phyloP scores from a whole-genome alignment of 1,140 invertebrate genomes.

The Vanessa tameamea region DNA sequence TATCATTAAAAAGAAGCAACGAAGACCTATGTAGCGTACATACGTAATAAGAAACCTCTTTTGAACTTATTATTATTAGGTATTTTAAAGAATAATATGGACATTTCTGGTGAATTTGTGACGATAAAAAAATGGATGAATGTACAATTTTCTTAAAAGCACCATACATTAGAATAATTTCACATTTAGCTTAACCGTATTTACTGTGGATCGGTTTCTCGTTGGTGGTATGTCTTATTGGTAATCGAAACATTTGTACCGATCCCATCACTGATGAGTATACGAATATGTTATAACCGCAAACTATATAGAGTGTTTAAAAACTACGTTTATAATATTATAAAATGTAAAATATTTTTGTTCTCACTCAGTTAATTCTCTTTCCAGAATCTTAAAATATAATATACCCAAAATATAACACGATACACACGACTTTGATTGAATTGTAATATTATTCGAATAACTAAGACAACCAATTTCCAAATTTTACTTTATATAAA shows the following conservation, averaged over 20 bases:
- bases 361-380: not conserved
- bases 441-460: conserved; percentile 7
- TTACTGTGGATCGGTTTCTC: conserved; percentile 6
- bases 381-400: not conserved
- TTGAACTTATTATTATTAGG: not conserved
- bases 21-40: conserved; percentile 1
- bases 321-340: not conserved
- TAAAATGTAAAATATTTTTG: not conserved
- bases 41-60: not conserved
- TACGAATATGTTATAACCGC: not conserved
- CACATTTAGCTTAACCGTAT: conserved; percentile 6
- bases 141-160: conserved; percentile 14
- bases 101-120: not conserved
- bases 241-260: not conserved
- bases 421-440: not conserved
- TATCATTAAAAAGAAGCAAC: conserved; percentile 16
- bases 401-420: not conserved
- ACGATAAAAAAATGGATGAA: conserved; percentile 2
- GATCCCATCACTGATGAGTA: conserved; percentile 8
- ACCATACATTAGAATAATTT: conserved; percentile 8
- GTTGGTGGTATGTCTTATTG: conserved; percentile 9
- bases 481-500: not conserved
- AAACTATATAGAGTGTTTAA: not conserved
- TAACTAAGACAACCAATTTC: not conserved
- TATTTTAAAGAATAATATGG: conserved; percentile 3